Conservation (phyloP, 2,113 vertebrate genomes). For the Lucifuga dentata region DNA sequence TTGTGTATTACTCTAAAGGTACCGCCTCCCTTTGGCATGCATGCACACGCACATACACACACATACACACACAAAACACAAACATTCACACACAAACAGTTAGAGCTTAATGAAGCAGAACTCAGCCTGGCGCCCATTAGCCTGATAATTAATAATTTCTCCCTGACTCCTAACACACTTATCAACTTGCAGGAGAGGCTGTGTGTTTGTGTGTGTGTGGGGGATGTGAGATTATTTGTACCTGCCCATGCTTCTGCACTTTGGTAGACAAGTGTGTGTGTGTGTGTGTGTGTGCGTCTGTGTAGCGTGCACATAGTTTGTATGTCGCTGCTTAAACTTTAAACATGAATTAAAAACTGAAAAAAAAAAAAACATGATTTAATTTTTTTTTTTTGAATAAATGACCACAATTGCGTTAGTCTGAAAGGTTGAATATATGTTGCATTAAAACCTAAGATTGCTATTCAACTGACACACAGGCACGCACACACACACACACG, state of each 20-base stretch:
- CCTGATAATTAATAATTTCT: slow-evolving; percentile 99
- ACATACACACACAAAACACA: slow-evolving; percentile 65
- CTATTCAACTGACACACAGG: not conserved
- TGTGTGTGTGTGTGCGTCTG: slow-evolving; percentile 31
- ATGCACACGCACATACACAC: slow-evolving; percentile 31
- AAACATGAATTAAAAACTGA: too few relatives aligned
- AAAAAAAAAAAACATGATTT: too few relatives aligned
- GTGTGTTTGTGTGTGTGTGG: slow-evolving; percentile 21
- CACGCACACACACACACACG: not conserved
- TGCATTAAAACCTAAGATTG: not conserved
- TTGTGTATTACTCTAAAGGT: slow-evolving; percentile 52
- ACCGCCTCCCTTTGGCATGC: slow-evolving; percentile 26
- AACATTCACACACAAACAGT: slow-evolving; percentile 67
- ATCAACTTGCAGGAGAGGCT: slow-evolving; percentile 87
- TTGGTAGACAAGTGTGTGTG: slow-evolving; percentile 45
- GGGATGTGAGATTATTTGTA: slow-evolving; percentile 24
- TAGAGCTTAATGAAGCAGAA: slow-evolving; percentile 96
- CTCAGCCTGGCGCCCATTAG: slow-evolving; percentile 97
- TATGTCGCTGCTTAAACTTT: too few relatives aligned
- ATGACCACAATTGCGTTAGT: too few relatives aligned
- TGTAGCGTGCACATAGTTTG: not conserved
- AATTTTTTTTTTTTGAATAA: too few relatives aligned
- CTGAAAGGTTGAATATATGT: not conserved
- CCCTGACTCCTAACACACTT: slow-evolving; percentile 92
- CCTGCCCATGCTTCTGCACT: slow-evolving; percentile 53